Percentiles rank a stretch among this genome's conserved stretches.
phyloP scores from a whole-genome alignment of 2,888 invertebrate genomes.

The Phaonia tiefii region DNA sequence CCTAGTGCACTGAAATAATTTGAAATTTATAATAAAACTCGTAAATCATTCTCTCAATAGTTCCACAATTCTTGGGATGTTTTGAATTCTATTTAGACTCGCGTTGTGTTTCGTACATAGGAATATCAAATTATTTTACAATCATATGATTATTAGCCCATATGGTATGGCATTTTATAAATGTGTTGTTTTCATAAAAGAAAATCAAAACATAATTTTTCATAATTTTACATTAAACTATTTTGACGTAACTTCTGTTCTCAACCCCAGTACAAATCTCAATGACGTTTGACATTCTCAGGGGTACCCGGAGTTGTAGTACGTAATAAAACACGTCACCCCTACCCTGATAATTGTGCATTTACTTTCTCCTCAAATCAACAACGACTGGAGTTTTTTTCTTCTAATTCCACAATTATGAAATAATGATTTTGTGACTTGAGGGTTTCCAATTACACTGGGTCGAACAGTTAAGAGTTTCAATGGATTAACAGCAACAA shows the following conservation, averaged over 20 bases:
- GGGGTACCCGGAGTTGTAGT: no score
- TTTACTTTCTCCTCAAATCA: neutral
- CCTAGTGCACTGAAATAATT: no score
- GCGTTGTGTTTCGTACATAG: no score
- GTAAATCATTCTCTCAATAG: no score
- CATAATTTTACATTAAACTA: neutral
- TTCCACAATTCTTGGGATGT: no score
- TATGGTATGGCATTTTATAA: no score
- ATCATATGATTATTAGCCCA: no score
- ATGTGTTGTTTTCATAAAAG: no score
- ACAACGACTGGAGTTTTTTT: slow-evolving; percentile 7
- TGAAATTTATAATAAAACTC: no score
- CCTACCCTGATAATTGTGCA: neutral
- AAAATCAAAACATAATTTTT: no score
- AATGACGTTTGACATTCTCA: slow-evolving; percentile 50
- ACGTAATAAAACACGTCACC: neutral
- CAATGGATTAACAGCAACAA: slow-evolving; percentile 9
- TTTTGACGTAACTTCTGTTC: slow-evolving; percentile 29
- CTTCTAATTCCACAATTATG: neutral
- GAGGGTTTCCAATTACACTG: slow-evolving; percentile 65
- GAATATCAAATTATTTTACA: no score
- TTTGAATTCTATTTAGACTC: no score
- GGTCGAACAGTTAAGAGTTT: neutral
- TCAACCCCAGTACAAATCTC: slow-evolving; percentile 47
- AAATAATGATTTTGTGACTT: slow-evolving; percentile 39